Conservation (phyloP, 1,140 invertebrate species). For the Sminthurides bifidus region DNA sequence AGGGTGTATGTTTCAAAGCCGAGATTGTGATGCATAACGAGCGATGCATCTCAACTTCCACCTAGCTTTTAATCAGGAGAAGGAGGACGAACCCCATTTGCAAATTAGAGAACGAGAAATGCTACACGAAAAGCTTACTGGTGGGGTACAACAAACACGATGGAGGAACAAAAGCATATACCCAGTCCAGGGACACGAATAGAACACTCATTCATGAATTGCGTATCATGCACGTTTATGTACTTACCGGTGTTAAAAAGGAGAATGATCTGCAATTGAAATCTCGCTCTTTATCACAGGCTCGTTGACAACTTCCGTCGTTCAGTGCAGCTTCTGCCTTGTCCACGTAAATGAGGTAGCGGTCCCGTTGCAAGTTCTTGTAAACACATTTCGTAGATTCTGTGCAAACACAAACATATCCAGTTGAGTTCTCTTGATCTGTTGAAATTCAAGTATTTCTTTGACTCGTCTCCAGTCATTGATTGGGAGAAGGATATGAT, state of each 20-base stretch:
- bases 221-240: neutral
- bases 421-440: no score
- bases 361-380: conserved; percentile 35
- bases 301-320: conserved; percentile 38
- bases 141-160: neutral
- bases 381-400: conserved; percentile 37
- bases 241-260: conserved; percentile 39
- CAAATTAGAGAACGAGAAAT: no score
- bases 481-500: no score
- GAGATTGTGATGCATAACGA: no score
- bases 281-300: conserved; percentile 40
- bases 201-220: neutral
- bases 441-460: no score
- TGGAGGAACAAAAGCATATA: neutral
- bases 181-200: neutral
- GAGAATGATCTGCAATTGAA: conserved; percentile 43
- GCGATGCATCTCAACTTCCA: no score
- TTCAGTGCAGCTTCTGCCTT: conserved; percentile 37
- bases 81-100: no score
- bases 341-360: conserved; percentile 39
- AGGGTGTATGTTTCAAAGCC: no score
- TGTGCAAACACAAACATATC: conserved; percentile 22
- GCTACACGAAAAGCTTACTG: neutral
- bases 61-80: no score
- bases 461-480: no score